These are phyloP conservation scores for Lasioglossum zephyrum DNA, from an alignment of 2,888 invertebrate species.

Conservation along the genomic window DNA sequence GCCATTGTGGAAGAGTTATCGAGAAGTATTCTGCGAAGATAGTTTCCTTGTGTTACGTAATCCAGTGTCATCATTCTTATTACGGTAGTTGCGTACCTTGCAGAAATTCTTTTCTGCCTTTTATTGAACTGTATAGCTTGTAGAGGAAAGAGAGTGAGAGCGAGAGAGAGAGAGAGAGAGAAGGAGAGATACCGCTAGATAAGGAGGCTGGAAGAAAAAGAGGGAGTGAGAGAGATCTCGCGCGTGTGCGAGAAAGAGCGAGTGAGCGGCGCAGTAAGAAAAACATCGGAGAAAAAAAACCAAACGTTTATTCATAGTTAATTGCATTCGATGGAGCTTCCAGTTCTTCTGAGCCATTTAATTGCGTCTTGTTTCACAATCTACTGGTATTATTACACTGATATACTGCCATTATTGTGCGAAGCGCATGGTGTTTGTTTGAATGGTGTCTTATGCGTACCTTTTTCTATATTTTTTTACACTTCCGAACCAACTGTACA, in stretches of 20 bases:
- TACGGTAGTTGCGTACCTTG: conserved; percentile 52
- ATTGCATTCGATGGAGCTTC: conserved; percentile 57
- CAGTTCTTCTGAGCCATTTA: conserved; percentile 55
- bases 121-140: conserved; percentile 33
- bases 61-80: conserved; percentile 48
- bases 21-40: conserved; percentile 49
- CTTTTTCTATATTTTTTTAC: conserved; percentile 49
- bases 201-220: conserved; percentile 6
- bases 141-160: conserved; percentile 27
- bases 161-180: neutral
- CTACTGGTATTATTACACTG: conserved; percentile 63
- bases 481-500: conserved; percentile 20
- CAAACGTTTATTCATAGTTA: conserved; percentile 46
- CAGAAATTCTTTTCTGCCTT: conserved; percentile 53
- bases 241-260: neutral
- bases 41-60: conserved; percentile 47
- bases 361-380: conserved; percentile 56
- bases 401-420: conserved; percentile 73
- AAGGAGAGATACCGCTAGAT: neutral
- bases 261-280: conserved; percentile 7
- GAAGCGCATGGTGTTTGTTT: conserved; percentile 67
- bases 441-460: conserved; percentile 38
- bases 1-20: conserved; percentile 46
- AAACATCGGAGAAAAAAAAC: conserved; percentile 7
- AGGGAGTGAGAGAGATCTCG: neutral